Evolutionary conservation across 1,140 invertebrate genomes (phyloP).

Genomic region (Neodiprion lecontei): DNA sequence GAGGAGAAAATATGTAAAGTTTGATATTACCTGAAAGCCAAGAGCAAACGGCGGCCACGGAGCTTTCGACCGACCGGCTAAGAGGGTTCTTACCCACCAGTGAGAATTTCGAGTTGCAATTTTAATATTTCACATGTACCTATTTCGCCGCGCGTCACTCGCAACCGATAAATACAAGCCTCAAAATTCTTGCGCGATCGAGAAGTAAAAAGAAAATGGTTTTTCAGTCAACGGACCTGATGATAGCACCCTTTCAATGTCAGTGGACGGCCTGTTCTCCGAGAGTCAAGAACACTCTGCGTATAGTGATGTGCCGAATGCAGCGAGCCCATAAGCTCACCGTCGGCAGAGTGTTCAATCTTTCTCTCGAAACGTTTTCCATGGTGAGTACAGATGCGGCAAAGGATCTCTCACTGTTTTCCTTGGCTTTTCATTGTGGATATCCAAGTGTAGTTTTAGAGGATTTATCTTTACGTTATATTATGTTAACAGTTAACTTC

Average conservation of each 20-base stretch:
- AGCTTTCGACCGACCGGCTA: neutral
- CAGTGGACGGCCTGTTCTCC: slow-evolving; percentile 13
- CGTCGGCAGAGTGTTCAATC: slow-evolving; percentile 20
- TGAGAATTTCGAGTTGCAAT: neutral
- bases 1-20: neutral
- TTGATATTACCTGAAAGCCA: slow-evolving; percentile 7
- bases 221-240: slow-evolving; percentile 13
- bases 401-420: neutral
- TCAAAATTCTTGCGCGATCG: neutral
- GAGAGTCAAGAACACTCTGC: slow-evolving; percentile 11
- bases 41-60: neutral
- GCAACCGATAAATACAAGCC: neutral
- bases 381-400: slow-evolving; percentile 7
- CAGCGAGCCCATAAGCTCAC: slow-evolving; percentile 14
- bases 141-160: no score
- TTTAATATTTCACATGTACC: neutral
- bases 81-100: neutral
- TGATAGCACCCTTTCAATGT: slow-evolving; percentile 17
- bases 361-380: slow-evolving; percentile 26
- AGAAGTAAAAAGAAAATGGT: neutral
- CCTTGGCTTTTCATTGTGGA: neutral
- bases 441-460: neutral
- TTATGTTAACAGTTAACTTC: neutral
- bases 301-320: slow-evolving; percentile 18
- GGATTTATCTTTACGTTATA: neutral